Evolutionary conservation across 2,113 vertebrate genomes (phyloP).

Genomic region (Camarhynchus parvulus): DNA sequence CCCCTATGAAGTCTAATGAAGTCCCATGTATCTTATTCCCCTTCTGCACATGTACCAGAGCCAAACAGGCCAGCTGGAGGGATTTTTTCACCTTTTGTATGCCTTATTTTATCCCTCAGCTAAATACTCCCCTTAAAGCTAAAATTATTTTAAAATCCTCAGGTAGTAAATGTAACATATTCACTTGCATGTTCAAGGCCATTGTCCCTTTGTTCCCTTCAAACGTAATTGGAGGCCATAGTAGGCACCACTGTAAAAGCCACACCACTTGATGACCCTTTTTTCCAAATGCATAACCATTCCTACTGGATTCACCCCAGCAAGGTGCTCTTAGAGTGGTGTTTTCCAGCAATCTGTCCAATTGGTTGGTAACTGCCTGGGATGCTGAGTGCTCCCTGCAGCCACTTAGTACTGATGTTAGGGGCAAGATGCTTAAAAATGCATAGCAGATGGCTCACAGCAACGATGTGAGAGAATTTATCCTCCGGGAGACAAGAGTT

Average conservation of each 20-base stretch:
- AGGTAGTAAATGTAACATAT: background rate
- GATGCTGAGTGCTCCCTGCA: background rate
- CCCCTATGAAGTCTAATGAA: background rate
- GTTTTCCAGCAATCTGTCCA: background rate
- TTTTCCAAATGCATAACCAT: background rate
- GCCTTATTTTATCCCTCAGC: background rate
- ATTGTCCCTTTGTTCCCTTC: too few species aligned
- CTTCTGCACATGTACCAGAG: background rate
- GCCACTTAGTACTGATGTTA: background rate
- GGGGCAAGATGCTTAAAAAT: constrained; percentile 5
- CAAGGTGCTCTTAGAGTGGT: background rate
- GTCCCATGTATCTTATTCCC: background rate
- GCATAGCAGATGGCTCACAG: background rate
- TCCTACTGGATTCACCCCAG: background rate
- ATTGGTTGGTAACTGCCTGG: background rate
- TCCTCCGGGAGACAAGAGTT: background rate
- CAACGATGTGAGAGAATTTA: background rate
- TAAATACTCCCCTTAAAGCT: background rate
- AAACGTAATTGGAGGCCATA: background rate
- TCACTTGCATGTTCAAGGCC: background rate
- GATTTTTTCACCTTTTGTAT: background rate
- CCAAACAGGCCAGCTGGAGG: background rate
- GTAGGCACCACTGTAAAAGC: background rate
- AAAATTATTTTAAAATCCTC: background rate
- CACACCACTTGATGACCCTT: background rate